Conservation (phyloP, 2,888 invertebrate species). For the Amorpha juglandis region DNA sequence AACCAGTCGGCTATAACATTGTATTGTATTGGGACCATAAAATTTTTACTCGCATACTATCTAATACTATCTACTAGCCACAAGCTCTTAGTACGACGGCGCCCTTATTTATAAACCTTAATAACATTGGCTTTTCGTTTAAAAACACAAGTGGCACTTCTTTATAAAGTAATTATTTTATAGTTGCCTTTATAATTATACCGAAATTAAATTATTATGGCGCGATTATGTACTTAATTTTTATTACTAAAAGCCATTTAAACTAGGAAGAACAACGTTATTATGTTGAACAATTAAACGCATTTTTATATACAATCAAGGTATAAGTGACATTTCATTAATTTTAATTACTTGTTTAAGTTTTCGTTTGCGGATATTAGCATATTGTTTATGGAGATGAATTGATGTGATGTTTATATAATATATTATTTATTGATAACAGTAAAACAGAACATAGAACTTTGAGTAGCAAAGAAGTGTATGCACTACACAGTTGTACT, state of each 20-base stretch:
- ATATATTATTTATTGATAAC: background rate
- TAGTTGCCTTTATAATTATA: background rate
- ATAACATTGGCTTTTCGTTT: background rate
- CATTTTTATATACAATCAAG: slow-evolving; percentile 14
- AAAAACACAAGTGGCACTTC: slow-evolving; percentile 1
- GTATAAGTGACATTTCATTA: slow-evolving; percentile 9
- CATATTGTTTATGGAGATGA: background rate
- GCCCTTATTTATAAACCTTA: background rate
- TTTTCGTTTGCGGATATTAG: background rate
- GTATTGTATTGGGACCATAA: no score
- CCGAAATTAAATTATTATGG: slow-evolving; percentile 2
- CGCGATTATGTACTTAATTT: background rate
- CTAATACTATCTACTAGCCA: background rate
- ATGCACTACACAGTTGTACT: no score
- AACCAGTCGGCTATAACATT: no score
- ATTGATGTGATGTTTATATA: background rate
- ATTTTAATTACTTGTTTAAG: background rate
- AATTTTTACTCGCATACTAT: no score
- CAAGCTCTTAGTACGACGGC: background rate
- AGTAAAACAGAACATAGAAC: no score
- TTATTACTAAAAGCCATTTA: slow-evolving; percentile 7
- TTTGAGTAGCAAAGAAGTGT: no score
- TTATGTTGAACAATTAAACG: background rate
- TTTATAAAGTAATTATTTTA: background rate
- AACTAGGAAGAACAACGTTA: slow-evolving; percentile 5